Evolutionary conservation across 1,140 invertebrate species (phyloP).

Genomic region (Euwallacea fornicatus): DNA sequence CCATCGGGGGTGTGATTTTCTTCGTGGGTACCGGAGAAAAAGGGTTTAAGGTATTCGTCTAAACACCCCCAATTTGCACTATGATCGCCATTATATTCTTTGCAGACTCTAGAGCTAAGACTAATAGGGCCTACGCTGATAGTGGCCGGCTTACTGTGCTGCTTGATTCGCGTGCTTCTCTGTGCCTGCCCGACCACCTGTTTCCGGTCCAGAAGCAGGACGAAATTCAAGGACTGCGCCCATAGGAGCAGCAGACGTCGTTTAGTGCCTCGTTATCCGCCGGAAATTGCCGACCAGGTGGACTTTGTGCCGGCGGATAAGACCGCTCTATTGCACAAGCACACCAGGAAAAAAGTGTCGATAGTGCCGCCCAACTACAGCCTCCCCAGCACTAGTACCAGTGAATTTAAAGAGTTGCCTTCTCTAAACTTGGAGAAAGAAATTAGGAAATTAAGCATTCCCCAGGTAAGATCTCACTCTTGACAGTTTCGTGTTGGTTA

Average conservation of each 20-base stretch:
- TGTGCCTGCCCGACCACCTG: conserved; percentile 59
- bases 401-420: conserved; percentile 44
- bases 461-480: conserved; percentile 19
- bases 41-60: conserved; percentile 66
- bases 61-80: neutral
- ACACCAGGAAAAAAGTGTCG: conserved; percentile 50
- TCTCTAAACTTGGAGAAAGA: conserved; percentile 39
- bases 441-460: conserved; percentile 36
- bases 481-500: too few relatives aligned
- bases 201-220: conserved; percentile 48
- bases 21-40: conserved; percentile 88
- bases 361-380: conserved; percentile 50
- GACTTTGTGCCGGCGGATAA: conserved; percentile 44
- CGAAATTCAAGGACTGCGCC: conserved; percentile 50
- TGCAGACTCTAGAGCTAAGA: conserved; percentile 71
- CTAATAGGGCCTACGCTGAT: conserved; percentile 76
- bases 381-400: conserved; percentile 48
- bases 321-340: conserved; percentile 41
- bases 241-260: conserved; percentile 40
- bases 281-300: conserved; percentile 33
- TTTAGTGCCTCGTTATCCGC: conserved; percentile 28
- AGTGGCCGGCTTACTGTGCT: conserved; percentile 60
- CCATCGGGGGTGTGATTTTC: conserved; percentile 80
- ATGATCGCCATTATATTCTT: neutral
- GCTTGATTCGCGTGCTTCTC: conserved; percentile 61